Percentiles rank a stretch among this genome's conserved stretches.
These are phyloP conservation scores for Dendrolimus houi DNA, from an alignment of 2,888 invertebrate species.

Conservation along the genomic window DNA sequence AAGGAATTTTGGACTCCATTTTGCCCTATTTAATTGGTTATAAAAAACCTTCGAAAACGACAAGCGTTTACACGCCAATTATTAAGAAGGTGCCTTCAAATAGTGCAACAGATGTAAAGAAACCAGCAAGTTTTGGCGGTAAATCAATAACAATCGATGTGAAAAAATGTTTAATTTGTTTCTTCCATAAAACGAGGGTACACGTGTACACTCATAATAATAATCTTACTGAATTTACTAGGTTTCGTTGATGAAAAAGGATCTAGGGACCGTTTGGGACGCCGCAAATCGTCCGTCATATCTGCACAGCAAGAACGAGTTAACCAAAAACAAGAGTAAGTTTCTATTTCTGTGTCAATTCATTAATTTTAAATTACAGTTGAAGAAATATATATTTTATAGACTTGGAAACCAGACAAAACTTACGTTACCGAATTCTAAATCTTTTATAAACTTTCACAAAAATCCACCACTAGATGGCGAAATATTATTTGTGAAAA, in stretches of 20 bases:
- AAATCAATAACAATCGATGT: constrained; percentile 5
- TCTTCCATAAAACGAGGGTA: too few relatives aligned
- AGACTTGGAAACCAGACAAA: too few relatives aligned
- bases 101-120: constrained; percentile 56
- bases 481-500: too few relatives aligned
- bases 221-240: constrained; percentile 13
- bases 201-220: too few relatives aligned
- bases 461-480: too few relatives aligned
- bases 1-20: constrained; percentile 89
- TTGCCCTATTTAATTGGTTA: constrained; percentile 83
- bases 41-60: constrained; percentile 71
- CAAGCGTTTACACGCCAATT: constrained; percentile 68
- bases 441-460: too few relatives aligned
- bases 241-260: constrained; percentile 64
- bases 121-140: constrained; percentile 71
- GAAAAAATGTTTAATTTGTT: background rate
- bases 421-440: too few relatives aligned
- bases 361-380: background rate
- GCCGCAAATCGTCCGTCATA: constrained; percentile 62
- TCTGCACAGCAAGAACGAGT: constrained; percentile 46
- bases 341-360: constrained; percentile 2
- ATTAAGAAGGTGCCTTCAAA: constrained; percentile 65
- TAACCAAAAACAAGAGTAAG: constrained; percentile 70
- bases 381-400: too few relatives aligned
- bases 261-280: constrained; percentile 60